Base-by-base conservation (phyloP, 2,888 invertebrate species). In the Melipona beecheii region DNA sequence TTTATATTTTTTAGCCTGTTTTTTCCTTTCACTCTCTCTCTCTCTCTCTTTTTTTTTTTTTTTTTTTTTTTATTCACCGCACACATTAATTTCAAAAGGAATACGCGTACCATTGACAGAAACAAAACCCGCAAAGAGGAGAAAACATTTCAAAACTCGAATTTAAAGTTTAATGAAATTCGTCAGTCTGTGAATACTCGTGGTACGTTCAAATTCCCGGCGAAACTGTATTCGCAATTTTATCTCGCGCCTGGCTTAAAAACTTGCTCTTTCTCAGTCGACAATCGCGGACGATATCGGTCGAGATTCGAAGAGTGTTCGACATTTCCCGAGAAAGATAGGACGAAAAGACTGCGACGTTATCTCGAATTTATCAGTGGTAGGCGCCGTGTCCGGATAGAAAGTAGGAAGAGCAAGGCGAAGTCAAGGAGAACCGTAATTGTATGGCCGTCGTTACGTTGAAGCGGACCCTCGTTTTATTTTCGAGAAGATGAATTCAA, bases 121-220 rank as follows among this genome's bases (percentile, higher is more conserved):
- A 65, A 31, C 21, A 11, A 15, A 60, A 19, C 19, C 0, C 21
- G 24, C 13, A 24, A n/a, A 11, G 15, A 2, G 27, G 27, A 68
- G 15, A 19, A 31, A 60, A 19, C 52, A n/a, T 13, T 52, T 43
- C 52, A 31, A 19, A 52, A 58, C 27, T 13, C 17, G 49, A 68
- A 68, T 68, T 82, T 66, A 75, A 81, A 75, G 36, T 65, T 81
- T 75, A 81, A 82, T 81, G 31, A 52, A 81, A 81, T 69, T 49
- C 21, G n/a, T 0, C n/a, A 52, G 24, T 50, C 54, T 50, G 15
- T 24, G 3, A n/a, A n/a, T 11, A 19, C 49, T 54, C 62, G 52
- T 31, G 31, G 17, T 19, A 21, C 31, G 49, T 58, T 11, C 58
- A n/a, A 5, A n/a, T 69, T 68, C 17, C 24, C n/a, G 11, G 27